A percentile compares a stretch with the other conserved stretches of the same genome.
phyloP scores from a whole-genome alignment of 2,113 vertebrate species.

The Xiphophorus maculatus region DNA sequence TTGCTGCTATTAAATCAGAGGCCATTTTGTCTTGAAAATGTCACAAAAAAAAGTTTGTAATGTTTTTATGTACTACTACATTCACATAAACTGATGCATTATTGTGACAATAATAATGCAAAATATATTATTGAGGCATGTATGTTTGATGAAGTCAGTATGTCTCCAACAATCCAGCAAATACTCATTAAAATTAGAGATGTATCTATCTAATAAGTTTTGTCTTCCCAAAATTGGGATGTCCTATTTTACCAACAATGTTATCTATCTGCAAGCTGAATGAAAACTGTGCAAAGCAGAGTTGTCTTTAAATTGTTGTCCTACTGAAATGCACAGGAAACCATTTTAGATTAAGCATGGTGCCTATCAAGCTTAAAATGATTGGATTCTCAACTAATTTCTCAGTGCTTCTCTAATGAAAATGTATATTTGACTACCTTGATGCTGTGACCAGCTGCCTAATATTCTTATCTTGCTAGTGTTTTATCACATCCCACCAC shows the following conservation, averaged over 20 bases:
- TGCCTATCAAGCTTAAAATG: not conserved
- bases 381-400: not conserved
- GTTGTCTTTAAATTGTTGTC: too few species aligned
- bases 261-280: too few species aligned
- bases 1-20: conserved; percentile 25
- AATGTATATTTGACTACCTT: conserved; percentile 68
- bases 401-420: not conserved
- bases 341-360: not conserved
- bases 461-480: conserved; percentile 16
- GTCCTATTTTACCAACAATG: too few species aligned
- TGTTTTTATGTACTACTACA: conserved; percentile 14
- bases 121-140: conserved; percentile 16
- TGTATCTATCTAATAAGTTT: not conserved
- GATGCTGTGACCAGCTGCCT: conserved; percentile 31
- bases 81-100: conserved; percentile 30
- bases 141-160: conserved; percentile 23
- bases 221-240: not conserved
- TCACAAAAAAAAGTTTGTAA: not conserved
- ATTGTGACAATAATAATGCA: conserved; percentile 27
- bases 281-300: too few species aligned
- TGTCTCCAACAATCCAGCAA: conserved; percentile 50
- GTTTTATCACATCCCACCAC: conserved; percentile 12
- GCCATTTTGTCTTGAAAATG: conserved; percentile 1
- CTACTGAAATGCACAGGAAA: too few species aligned
- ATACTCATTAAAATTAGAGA: conserved; percentile 55